These are phyloP conservation scores for Pelusios castaneus DNA, from an alignment of 2,113 vertebrate genomes.

Conservation along the genomic window DNA sequence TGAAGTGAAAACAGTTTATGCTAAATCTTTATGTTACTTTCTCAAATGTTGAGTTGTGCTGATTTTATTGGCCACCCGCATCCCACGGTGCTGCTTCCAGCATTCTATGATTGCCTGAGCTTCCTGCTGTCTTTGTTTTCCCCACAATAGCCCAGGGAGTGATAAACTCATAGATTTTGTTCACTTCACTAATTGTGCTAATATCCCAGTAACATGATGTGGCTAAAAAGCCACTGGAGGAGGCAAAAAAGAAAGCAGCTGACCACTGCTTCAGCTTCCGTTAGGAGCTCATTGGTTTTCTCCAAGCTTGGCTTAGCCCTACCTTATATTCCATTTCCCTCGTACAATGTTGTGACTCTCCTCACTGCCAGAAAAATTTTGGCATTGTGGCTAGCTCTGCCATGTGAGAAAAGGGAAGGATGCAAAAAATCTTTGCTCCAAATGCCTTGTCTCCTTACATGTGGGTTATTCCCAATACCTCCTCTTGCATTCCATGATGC, in stretches of 20 bases:
- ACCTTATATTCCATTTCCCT: neutral
- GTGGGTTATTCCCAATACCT: neutral
- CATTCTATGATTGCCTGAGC: neutral
- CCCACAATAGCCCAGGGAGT: neutral
- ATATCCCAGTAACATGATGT: accelerated
- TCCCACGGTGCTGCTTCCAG: neutral
- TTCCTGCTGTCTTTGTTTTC: neutral
- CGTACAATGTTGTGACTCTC: neutral
- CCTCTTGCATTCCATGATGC: neutral
- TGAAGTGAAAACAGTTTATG: neutral
- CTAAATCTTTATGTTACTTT: neutral
- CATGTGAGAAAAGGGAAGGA: neutral
- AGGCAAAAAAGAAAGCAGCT: neutral
- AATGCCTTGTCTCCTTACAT: neutral
- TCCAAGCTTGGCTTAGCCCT: neutral
- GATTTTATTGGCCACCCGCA: neutral
- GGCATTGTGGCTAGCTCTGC: neutral
- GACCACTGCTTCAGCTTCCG: neutral
- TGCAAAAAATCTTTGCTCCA: neutral
- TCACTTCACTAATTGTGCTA: neutral
- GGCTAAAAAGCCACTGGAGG: neutral
- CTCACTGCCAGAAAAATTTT: neutral
- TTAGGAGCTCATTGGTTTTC: neutral
- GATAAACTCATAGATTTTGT: neutral
- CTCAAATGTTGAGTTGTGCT: neutral